phyloP scores from a whole-genome alignment of 2,797 vertebrate genomes.

The Chlorospingus flavigularis region DNA sequence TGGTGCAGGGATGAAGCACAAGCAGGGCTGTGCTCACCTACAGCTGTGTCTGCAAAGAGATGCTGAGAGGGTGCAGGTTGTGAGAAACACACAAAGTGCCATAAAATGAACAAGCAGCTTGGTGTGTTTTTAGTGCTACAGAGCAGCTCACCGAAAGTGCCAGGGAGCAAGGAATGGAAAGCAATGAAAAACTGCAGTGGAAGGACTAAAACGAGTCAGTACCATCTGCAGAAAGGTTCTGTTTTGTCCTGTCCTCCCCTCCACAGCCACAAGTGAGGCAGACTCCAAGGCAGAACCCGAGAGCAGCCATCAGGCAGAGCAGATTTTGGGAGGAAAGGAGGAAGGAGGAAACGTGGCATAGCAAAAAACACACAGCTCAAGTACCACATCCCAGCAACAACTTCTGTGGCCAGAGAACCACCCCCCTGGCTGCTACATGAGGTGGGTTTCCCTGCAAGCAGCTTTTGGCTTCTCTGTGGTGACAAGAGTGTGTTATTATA shows the following conservation, averaged over 20 bases:
- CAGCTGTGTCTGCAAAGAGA: not conserved
- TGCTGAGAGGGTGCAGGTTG: not conserved
- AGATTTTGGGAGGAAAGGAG: not conserved
- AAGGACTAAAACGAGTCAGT: not conserved
- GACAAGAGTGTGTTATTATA: not conserved
- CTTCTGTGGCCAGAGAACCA: not conserved
- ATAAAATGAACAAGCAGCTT: not conserved
- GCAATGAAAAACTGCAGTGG: not conserved
- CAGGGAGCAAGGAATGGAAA: not conserved
- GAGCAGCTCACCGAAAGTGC: not conserved
- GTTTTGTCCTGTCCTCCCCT: not conserved
- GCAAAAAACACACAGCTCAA: not conserved
- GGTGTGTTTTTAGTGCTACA: not conserved
- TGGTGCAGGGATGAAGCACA: not conserved
- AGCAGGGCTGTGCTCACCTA: not conserved
- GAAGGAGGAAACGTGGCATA: not conserved
- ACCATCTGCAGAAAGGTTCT: not conserved
- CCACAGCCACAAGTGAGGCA: not conserved
- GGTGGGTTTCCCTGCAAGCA: not conserved
- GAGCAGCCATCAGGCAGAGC: not conserved
- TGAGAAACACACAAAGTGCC: not conserved
- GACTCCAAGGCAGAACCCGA: not conserved
- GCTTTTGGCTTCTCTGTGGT: not conserved
- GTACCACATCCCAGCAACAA: not conserved
- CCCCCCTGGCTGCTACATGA: not conserved